A percentile compares a stretch with the other conserved stretches of the same genome.
Conservation (phyloP, 1,140 invertebrate genomes). For the Trichogramma pretiosum region DNA sequence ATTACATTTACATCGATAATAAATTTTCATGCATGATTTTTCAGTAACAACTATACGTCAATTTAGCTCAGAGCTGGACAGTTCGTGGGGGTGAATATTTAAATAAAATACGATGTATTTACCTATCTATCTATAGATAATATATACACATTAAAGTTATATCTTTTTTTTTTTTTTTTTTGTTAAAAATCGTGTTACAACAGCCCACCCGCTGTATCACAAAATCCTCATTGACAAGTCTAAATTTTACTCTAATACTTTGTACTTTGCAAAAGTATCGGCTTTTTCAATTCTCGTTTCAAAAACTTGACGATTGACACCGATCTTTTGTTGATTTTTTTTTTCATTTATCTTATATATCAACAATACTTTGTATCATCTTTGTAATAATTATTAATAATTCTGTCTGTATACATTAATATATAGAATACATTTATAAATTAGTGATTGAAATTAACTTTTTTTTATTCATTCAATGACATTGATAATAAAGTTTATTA, state of each 20-base stretch:
- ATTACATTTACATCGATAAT: too few relatives aligned
- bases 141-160: background rate
- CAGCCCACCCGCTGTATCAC: conserved; percentile 3
- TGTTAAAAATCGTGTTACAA: background rate
- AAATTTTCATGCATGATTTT: too few relatives aligned
- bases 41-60: too few relatives aligned
- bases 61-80: too few relatives aligned
- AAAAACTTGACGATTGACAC: conserved; percentile 6
- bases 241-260: conserved; percentile 3
- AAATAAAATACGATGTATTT: too few relatives aligned
- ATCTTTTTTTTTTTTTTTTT: background rate
- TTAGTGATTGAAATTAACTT: background rate
- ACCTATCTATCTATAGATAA: too few relatives aligned
- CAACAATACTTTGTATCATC: conserved; percentile 15
- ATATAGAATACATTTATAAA: background rate
- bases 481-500: background rate
- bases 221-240: background rate
- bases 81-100: too few relatives aligned
- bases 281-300: background rate
- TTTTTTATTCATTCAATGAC: too few relatives aligned
- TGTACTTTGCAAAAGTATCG: conserved; percentile 4
- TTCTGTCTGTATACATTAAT: too few relatives aligned
- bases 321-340: too few relatives aligned
- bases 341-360: too few relatives aligned
- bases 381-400: background rate